A percentile compares a stretch with the other conserved stretches of the same genome.
These are phyloP conservation scores for Triplophysa yarkandensis DNA, from an alignment of 2,797 vertebrate genomes.

Conservation along the genomic window DNA sequence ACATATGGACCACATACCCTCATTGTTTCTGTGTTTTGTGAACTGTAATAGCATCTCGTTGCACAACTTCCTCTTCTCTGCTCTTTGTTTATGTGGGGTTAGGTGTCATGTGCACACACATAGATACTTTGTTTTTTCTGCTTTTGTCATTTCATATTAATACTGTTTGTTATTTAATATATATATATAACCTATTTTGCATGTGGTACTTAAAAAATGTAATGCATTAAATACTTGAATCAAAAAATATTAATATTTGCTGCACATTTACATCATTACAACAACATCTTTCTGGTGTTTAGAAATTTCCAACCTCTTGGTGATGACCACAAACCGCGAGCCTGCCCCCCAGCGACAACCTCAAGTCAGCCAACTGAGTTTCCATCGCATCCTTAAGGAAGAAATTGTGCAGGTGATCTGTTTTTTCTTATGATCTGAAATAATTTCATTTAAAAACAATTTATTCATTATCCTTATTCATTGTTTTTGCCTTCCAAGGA, in stretches of 20 bases:
- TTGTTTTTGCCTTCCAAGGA: no score
- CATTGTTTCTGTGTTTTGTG: conserved; percentile 16
- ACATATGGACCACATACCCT: conserved; percentile 42
- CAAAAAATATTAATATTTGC: not conserved
- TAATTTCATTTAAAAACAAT: no score
- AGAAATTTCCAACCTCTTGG: conserved; percentile 96
- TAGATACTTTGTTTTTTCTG: conserved; percentile 44
- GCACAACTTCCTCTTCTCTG: conserved; percentile 21
- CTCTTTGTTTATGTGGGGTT: conserved; percentile 7
- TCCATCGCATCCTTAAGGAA: conserved; percentile 92
- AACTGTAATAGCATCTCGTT: not conserved
- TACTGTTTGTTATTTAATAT: not conserved
- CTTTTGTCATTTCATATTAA: conserved; percentile 21
- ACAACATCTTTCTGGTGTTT: conserved; percentile 53
- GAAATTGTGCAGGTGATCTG: conserved; percentile 84
- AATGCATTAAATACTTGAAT: conserved; percentile 9
- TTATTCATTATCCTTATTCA: no score
- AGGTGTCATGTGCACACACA: conserved; percentile 51
- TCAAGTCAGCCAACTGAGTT: conserved; percentile 87
- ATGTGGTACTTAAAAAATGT: no score
- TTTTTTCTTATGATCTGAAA: not conserved
- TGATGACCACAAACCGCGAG: conserved; percentile 87
- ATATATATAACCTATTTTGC: no score
- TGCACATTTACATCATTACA: no score
- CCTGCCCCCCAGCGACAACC: conserved; percentile 69